These are phyloP conservation scores for Galerucella pusilla DNA, from an alignment of 2,888 invertebrate species.

Conservation along the genomic window DNA sequence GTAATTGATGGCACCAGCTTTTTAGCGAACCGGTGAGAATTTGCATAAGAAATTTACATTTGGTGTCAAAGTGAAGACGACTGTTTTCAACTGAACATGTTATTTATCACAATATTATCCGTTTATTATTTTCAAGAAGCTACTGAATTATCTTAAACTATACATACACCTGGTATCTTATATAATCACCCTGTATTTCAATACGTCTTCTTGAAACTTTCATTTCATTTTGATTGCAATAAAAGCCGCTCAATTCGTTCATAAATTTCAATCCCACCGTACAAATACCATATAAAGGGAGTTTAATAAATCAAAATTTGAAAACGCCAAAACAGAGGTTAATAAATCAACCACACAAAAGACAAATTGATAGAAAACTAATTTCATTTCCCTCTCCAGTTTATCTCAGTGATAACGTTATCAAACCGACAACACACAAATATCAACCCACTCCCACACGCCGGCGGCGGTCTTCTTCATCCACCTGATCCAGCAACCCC, in stretches of 20 bases:
- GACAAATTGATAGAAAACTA: conserved; percentile 10
- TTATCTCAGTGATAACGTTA: background rate
- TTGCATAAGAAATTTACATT: conserved; percentile 44
- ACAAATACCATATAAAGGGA: background rate
- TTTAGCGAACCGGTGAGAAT: conserved; percentile 47
- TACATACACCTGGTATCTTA: background rate
- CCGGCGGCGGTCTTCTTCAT: background rate
- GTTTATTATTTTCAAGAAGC: conserved; percentile 1
- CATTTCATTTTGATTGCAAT: too few species aligned
- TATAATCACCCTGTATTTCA: too few species aligned
- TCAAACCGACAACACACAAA: background rate
- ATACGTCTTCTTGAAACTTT: too few species aligned
- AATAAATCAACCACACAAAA: conserved; percentile 7
- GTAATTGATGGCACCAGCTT: conserved; percentile 48
- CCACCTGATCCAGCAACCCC: background rate
- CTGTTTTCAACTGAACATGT: conserved; percentile 14
- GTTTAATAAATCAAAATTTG: conserved; percentile 1
- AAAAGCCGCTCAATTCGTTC: too few species aligned
- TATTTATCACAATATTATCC: conserved; percentile 11
- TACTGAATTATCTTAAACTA: background rate
- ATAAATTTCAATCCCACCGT: background rate
- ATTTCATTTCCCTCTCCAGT: background rate
- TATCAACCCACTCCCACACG: background rate
- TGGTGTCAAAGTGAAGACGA: conserved; percentile 34
- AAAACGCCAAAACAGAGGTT: conserved; percentile 10